Evolutionary conservation across 2,888 invertebrate genomes (phyloP).

Genomic region (Lissocephala sabroskyi): DNA sequence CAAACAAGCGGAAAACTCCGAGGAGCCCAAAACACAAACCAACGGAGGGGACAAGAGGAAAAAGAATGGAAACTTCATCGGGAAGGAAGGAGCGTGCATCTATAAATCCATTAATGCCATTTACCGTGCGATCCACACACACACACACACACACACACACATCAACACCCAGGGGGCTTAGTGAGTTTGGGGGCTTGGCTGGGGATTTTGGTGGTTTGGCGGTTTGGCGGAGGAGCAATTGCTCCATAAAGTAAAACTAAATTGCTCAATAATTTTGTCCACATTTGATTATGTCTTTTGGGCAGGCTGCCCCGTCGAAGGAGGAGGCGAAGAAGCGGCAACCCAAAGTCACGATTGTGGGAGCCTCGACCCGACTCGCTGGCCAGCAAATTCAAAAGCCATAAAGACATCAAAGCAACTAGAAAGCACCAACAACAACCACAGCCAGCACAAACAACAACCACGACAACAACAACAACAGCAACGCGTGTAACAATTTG

Average conservation of each 20-base stretch:
- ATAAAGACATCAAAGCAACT: constrained; percentile 53
- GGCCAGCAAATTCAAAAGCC: constrained; percentile 61
- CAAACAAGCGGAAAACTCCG: constrained; percentile 36
- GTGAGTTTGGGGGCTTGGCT: no score
- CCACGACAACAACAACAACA: constrained; percentile 24
- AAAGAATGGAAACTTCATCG: no score
- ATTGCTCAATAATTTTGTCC: constrained; percentile 69
- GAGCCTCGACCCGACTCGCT: constrained; percentile 24
- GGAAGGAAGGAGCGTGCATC: constrained; percentile 36
- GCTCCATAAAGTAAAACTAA: constrained; percentile 67
- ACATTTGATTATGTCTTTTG: constrained; percentile 64
- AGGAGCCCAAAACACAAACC: not conserved
- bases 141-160: constrained; percentile 52
- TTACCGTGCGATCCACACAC: constrained; percentile 60
- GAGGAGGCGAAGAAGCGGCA: constrained; percentile 6
- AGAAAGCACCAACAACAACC: constrained; percentile 1
- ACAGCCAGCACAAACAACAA: constrained; percentile 1
- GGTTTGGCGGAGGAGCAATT: constrained; percentile 44
- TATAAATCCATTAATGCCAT: constrained; percentile 64
- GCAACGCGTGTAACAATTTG: constrained; percentile 63
- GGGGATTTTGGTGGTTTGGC: no score
- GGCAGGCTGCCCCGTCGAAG: constrained; percentile 16
- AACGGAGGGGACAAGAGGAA: constrained; percentile 9
- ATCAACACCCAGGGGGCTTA: constrained; percentile 19
- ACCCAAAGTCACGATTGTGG: constrained; percentile 53